Evolutionary conservation across 2,797 vertebrate species (phyloP).

Genomic region (Oryzias sinensis): DNA sequence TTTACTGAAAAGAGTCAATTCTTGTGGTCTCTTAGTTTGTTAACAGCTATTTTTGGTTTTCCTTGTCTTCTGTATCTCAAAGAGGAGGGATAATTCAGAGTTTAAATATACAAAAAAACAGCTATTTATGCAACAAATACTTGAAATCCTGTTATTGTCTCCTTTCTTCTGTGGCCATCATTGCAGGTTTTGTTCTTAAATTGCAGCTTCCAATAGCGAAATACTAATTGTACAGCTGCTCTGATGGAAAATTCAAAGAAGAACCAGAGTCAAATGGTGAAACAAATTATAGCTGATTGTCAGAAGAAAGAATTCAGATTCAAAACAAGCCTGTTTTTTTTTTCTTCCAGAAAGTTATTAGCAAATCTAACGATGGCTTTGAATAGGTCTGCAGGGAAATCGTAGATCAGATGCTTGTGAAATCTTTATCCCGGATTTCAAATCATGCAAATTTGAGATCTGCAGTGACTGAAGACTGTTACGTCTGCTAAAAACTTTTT

Average conservation of each 20-base stretch:
- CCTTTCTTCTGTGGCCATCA: too few relatives aligned
- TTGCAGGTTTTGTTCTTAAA: neutral
- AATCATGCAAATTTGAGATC: neutral
- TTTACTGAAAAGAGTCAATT: constrained; percentile 2
- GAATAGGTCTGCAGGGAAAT: neutral
- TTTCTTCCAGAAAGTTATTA: neutral
- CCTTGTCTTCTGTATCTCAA: too few relatives aligned
- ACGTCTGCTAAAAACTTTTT: neutral
- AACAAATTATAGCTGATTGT: neutral
- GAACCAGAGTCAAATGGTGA: neutral
- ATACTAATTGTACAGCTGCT: neutral
- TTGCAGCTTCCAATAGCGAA: neutral
- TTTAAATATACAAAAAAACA: too few relatives aligned
- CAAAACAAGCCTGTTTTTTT: neutral
- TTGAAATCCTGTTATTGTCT: neutral
- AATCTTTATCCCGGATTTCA: neutral
- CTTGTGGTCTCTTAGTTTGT: neutral
- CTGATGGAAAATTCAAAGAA: neutral
- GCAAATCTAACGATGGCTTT: neutral
- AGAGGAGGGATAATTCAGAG: too few relatives aligned
- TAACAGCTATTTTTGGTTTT: neutral
- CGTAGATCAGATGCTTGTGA: neutral
- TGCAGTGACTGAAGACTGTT: neutral
- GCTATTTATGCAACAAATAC: neutral
- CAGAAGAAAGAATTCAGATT: neutral